Percentiles rank a stretch among this genome's conserved stretches.
Evolutionary conservation across 64 coral and sea anemone genomes (phyloP).

Genomic region (Montipora capricornis): DNA sequence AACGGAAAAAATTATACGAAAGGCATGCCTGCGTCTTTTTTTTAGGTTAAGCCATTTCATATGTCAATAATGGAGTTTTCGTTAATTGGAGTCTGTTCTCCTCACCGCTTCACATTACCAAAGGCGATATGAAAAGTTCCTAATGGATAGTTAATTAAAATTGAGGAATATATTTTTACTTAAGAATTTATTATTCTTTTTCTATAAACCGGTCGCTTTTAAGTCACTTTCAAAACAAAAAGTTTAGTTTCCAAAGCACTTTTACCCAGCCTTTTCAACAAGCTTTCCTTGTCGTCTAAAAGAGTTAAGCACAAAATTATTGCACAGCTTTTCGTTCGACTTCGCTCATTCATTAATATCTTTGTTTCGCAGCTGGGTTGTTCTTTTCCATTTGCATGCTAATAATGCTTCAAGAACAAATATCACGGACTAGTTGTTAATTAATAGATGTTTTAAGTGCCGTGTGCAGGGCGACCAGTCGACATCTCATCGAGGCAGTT

Average conservation of each 20-base stretch:
- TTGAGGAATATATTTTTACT: constrained; percentile 23
- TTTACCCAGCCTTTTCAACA: background rate
- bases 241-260: background rate
- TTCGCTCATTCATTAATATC: constrained; percentile 18
- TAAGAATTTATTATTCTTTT: constrained; percentile 1
- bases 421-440: constrained; percentile 57
- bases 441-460: constrained; percentile 61
- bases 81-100: constrained; percentile 36
- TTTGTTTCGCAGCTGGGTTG: constrained; percentile 14
- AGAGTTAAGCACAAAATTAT: background rate
- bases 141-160: constrained; percentile 64
- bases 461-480: constrained; percentile 40
- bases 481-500: constrained; percentile 45
- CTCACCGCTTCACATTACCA: constrained; percentile 31
- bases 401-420: constrained; percentile 50
- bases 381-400: constrained; percentile 48
- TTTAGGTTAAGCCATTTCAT: constrained; percentile 8
- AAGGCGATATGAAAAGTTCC: constrained; percentile 41
- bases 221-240: background rate
- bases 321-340: background rate
- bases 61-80: constrained; percentile 25
- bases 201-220: background rate
- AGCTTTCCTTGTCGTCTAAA: background rate
- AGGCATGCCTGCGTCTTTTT: background rate
- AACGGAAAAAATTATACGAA: background rate